These are phyloP conservation scores for Ceratina australensis DNA, from an alignment of 1,140 invertebrate genomes.

Conservation along the genomic window DNA sequence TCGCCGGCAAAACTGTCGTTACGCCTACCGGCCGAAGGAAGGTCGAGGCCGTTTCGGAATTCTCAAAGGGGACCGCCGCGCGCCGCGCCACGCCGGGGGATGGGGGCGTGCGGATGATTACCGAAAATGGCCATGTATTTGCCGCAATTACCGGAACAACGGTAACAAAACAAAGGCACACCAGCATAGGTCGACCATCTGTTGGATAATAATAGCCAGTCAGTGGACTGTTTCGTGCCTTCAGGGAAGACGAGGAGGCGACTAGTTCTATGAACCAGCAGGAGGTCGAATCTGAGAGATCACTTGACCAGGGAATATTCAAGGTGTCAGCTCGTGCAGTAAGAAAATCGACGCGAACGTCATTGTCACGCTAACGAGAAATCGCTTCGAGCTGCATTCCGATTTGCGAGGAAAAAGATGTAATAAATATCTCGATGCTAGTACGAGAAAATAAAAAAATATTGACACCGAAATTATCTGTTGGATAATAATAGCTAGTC, in stretches of 20 bases:
- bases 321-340: too few relatives aligned
- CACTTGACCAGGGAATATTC: background rate
- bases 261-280: constrained; percentile 51
- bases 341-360: too few relatives aligned
- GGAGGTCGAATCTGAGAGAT: constrained; percentile 26
- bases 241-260: constrained; percentile 27
- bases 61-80: constrained; percentile 74
- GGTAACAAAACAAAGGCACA: constrained; percentile 73
- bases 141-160: constrained; percentile 76
- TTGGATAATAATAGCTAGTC: constrained; percentile 73
- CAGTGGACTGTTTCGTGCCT: constrained; percentile 37
- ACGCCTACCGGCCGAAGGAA: constrained; percentile 70
- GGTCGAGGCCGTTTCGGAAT: constrained; percentile 70
- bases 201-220: constrained; percentile 74
- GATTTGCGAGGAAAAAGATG: too few relatives aligned
- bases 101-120: constrained; percentile 70
- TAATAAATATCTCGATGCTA: too few relatives aligned
- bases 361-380: too few relatives aligned
- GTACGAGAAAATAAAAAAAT: too few relatives aligned
- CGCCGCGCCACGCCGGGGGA: constrained; percentile 25
- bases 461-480: too few relatives aligned
- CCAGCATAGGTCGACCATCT: constrained; percentile 69
- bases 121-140: constrained; percentile 73
- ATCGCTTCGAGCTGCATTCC: too few relatives aligned
- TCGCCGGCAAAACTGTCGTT: constrained; percentile 69